Evolutionary conservation across 2,113 vertebrate species (phyloP), one percentile per base, ranked within the genome.

Genomic region (Phodopus roborovskii): DNA sequence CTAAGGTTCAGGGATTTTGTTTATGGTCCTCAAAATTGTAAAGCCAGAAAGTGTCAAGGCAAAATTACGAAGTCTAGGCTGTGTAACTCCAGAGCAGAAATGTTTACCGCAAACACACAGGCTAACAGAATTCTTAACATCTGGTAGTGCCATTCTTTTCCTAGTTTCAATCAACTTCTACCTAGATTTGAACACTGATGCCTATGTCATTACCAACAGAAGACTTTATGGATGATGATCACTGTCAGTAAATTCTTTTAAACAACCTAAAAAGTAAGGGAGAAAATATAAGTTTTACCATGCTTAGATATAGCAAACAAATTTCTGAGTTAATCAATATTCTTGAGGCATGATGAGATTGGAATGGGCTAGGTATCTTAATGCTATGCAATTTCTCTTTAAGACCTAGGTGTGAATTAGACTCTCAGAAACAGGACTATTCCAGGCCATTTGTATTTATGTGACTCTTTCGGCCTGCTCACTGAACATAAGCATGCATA

Each of bases 341-440:
- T 87, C 58, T 24, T 10, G 42, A 42, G 66, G 56, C 39, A 39
- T 87, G 78, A 36, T 83, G 87, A 79, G 58, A 71, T 68, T 85
- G 30, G 30, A 89, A 89, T 68, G 48, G 26, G 6, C 79, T 85
- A 90, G 85, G 85, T 79, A 89, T 78, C 19, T 66, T 92, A 89
- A 84, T 50, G 26, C 92, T 36, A 92, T 68, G 73, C 48, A 73
- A 58, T 79, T 94, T 78, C 77, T 78, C 45, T 60, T 93, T 8
- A 48, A 62, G 77, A 58, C 33, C 75, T 74, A 84, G 60, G 73
- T 91, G 88, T 77, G 82, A 95, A 92, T 91, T 82, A 88, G 39
- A 86, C 53, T 78, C 71, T 82, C 53, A 94, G 92, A 96, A 48
- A 36, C 42, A 71, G 79, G 48, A 33, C 64, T 97, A 94, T 96